Conservation (phyloP, 2,797 vertebrate species). For the Trematomus bernacchii region DNA sequence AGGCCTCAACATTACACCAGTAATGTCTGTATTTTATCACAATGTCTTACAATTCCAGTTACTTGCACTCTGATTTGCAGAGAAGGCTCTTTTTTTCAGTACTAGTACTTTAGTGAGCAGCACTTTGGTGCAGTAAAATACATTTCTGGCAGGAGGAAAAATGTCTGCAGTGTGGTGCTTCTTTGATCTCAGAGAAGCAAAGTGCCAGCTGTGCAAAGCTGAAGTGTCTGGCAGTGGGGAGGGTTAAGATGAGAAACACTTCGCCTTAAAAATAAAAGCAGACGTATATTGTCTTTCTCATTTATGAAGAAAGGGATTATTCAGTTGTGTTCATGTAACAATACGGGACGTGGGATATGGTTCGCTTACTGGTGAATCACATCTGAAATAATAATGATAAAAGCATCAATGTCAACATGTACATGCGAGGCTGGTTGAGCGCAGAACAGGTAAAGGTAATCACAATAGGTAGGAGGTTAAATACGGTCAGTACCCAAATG, state of each 20-base stretch:
- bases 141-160: conserved; percentile 65
- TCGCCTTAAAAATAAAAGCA: conserved; percentile 42
- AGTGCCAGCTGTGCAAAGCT: conserved; percentile 68
- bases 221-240: conserved; percentile 49
- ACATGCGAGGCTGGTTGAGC: neutral
- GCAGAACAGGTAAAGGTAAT: neutral
- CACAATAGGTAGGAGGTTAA: neutral
- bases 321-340: conserved; percentile 5
- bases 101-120: conserved; percentile 48
- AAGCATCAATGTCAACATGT: neutral
- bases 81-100: conserved; percentile 47
- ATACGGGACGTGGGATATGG: neutral
- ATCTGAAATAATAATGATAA: conserved; percentile 11
- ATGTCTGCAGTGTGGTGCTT: conserved; percentile 68
- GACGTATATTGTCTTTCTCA: conserved; percentile 2
- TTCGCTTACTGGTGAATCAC: neutral
- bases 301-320: conserved; percentile 30
- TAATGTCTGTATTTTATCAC: conserved; percentile 7
- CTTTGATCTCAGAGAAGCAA: conserved; percentile 73
- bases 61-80: conserved; percentile 59
- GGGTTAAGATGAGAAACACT: conserved; percentile 38
- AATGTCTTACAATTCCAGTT: conserved; percentile 18
- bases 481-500: conserved; percentile 15
- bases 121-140: conserved; percentile 72
- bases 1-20: neutral